Evolutionary conservation across 1,140 invertebrate genomes (phyloP), one percentile per base, ranked within the genome.

Genomic region (Teleopsis dalmanni): DNA sequence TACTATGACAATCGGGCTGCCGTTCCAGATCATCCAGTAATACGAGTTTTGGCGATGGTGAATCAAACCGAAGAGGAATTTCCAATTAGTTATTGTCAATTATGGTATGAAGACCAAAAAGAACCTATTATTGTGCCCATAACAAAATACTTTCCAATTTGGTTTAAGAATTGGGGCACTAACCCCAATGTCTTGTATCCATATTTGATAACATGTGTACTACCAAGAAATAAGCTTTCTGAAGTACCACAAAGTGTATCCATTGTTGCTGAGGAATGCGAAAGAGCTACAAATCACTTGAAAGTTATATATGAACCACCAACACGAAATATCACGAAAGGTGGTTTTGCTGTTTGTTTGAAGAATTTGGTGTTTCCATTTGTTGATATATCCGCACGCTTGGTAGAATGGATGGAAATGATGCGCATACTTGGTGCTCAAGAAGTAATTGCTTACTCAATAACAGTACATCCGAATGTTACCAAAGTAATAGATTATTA

Each of bases 341-440:
- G 85, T 56, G 80, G 83, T 3, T 92, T 95, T 62, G 91, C 88
- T 2, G 88, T 96, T 0, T 96, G 93, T 69, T 88, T 95, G 3
- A 96, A 95, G 74, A 91, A 76, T 0, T 65, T 96, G 2, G 86
- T 91, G 59, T 95, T 93, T 56, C 75, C 90, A 0, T 80, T 91
- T 58, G 81, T 85, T 56, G 92, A 95, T 62, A 72, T 92, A 0
- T 91, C 88, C 0, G 84, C 90, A 0, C 74, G 88, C 10, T 70
- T 95, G 9, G 79, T 95, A 13, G 92, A 96, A 69, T 96, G 93
- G 92, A 84, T 96, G 46, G 91, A 95, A 68, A 71, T 93, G 13
- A 73, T 95, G 19, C 76, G 78, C 10, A 72, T 91, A 7, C 74
- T 96, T 2, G 93, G 93, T 3, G 92, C 89, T 0, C 82, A 90